A percentile compares a stretch with the other conserved stretches of the same genome.
phyloP scores from a whole-genome alignment of 1,140 invertebrate genomes.

The Camponotus pennsylvanicus region DNA sequence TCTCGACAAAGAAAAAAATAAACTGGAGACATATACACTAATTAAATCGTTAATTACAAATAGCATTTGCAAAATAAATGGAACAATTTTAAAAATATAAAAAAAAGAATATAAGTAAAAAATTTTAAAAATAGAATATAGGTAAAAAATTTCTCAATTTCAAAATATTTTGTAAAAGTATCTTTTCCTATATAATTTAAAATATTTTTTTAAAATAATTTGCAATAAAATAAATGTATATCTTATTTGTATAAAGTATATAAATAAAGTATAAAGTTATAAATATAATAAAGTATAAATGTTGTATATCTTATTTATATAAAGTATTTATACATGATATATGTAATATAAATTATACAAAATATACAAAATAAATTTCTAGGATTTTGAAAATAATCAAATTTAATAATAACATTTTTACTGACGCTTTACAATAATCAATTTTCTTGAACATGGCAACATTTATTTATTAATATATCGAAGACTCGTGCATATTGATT shows the following conservation, averaged over 20 bases:
- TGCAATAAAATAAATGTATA: background rate
- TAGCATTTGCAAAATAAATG: background rate
- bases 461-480: background rate
- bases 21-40: background rate
- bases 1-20: background rate
- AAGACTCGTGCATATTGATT: slow-evolving; percentile 9
- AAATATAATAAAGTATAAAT: too few relatives aligned
- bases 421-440: background rate
- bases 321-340: too few relatives aligned
- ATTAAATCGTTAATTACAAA: slow-evolving; percentile 40
- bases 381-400: background rate
- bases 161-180: background rate
- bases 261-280: too few relatives aligned
- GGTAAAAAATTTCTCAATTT: background rate
- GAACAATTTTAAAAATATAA: background rate
- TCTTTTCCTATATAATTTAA: background rate
- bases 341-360: background rate
- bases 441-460: background rate
- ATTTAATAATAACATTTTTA: background rate
- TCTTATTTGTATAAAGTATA: background rate
- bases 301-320: background rate
- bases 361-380: background rate
- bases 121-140: background rate
- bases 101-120: background rate
- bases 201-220: background rate